Evolutionary conservation across 2,888 invertebrate genomes (phyloP).

Genomic region (Brachyptera putata): DNA sequence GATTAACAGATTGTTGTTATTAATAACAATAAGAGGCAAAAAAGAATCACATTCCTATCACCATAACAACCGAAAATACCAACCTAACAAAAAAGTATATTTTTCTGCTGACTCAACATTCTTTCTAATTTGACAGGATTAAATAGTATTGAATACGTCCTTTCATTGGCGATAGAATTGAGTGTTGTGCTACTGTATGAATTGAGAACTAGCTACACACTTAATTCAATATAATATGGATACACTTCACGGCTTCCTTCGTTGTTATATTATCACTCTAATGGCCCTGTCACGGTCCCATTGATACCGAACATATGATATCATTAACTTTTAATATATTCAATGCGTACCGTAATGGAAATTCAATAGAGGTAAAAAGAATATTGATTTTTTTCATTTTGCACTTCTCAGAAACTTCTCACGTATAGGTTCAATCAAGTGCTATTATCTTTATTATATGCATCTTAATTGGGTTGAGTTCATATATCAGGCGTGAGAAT

Average conservation of each 20-base stretch:
- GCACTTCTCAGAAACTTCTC: neutral
- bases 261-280: neutral
- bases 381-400: neutral
- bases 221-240: constrained; percentile 1
- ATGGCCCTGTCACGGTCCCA: neutral
- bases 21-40: constrained; percentile 14
- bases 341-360: neutral
- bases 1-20: constrained; percentile 19
- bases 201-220: neutral
- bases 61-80: neutral
- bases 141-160: constrained; percentile 7
- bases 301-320: neutral
- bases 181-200: neutral
- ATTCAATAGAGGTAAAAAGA: neutral
- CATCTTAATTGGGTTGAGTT: neutral
- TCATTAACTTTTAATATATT: neutral
- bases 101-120: constrained; percentile 19
- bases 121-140: constrained; percentile 16
- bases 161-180: neutral
- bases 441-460: neutral
- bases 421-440: neutral
- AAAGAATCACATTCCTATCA: constrained; percentile 15
- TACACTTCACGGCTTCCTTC: neutral
- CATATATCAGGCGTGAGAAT: neutral
- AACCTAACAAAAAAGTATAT: neutral